phyloP scores from a whole-genome alignment of 2,113 vertebrate species.

The Propithecus coquereli region DNA sequence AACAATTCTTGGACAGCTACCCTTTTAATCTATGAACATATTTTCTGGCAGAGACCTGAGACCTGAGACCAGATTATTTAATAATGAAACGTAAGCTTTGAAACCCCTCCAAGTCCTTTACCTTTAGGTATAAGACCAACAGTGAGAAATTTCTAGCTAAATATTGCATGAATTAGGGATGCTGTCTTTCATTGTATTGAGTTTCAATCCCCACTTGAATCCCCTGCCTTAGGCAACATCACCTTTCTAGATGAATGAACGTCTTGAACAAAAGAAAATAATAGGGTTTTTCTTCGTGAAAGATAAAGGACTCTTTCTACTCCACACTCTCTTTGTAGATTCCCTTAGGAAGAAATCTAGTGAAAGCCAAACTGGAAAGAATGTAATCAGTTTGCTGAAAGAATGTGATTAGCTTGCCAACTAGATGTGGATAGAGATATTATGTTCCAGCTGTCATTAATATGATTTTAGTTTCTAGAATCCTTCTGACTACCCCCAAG shows the following conservation, averaged over 20 bases:
- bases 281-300: conserved; percentile 71
- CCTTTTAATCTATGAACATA: conserved; percentile 75
- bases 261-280: conserved; percentile 75
- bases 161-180: conserved; percentile 82
- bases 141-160: conserved; percentile 81
- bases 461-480: conserved; percentile 52
- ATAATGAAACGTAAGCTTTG: conserved; percentile 80
- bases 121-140: conserved; percentile 77
- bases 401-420: conserved; percentile 62
- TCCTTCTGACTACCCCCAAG: conserved; percentile 29
- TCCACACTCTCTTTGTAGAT: conserved; percentile 63
- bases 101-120: conserved; percentile 78
- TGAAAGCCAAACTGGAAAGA: conserved; percentile 65
- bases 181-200: conserved; percentile 73
- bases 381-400: conserved; percentile 56
- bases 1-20: conserved; percentile 71
- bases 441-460: conserved; percentile 44
- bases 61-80: conserved; percentile 80
- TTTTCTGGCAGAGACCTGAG: conserved; percentile 73
- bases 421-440: conserved; percentile 3
- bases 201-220: conserved; percentile 76
- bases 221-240: conserved; percentile 79
- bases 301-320: conserved; percentile 73
- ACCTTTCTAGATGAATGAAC: conserved; percentile 77
- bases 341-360: conserved; percentile 59